Base-by-base conservation (phyloP, 2,888 invertebrate species). In the Cantharis rustica region DNA sequence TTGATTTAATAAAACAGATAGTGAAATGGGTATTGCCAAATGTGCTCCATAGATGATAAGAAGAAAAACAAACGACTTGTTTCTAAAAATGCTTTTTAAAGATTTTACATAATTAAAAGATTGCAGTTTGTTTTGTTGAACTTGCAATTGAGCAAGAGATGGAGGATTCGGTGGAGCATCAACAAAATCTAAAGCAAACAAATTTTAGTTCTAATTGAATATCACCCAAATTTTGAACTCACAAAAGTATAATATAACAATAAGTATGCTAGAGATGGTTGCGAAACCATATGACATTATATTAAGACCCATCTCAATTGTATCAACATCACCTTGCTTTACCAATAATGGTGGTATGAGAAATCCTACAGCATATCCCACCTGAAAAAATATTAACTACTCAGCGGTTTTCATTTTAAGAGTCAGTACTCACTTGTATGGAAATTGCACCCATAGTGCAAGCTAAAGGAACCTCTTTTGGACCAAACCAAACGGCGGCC, bases 391-490 rank as follows among this genome's bases (percentile, higher is more conserved):
- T 2, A 13, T 31, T 31, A 3, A 3, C 3, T 13, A 10, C 1
- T 17, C 1, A 2, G 31, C 13, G 16, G 16, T 31, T 17, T 86
- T 98, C 98, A 3, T 31, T 31, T 31, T 11, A 13, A 13, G 3
- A 10, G 9, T 7, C n/a, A 47, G 9, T 5, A n/a, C 13, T 66
- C 9, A 47, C 47, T 94, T 98, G 98, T 89, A 99, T 99, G 15
- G 99, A 99, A 47, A 99, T 98, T 11, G 99, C 98, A 5, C 99
- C 99, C 80, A 98, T 93, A 84, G 98, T 96, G 89, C 98, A 98
- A 0, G 99, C 99, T 0, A 97, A 96, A 10, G 98, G 98, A n/a
- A 98, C 97, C 89, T 98, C 96, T 84, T 96, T 93, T 0, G 96
- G 94, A 3, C 98, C 98, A 87, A 99, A 99, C 98, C 98, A 99